Percentiles rank a stretch among this genome's conserved stretches.
phyloP scores from a whole-genome alignment of 2,797 vertebrate species.

The Neoniphon sammara region DNA sequence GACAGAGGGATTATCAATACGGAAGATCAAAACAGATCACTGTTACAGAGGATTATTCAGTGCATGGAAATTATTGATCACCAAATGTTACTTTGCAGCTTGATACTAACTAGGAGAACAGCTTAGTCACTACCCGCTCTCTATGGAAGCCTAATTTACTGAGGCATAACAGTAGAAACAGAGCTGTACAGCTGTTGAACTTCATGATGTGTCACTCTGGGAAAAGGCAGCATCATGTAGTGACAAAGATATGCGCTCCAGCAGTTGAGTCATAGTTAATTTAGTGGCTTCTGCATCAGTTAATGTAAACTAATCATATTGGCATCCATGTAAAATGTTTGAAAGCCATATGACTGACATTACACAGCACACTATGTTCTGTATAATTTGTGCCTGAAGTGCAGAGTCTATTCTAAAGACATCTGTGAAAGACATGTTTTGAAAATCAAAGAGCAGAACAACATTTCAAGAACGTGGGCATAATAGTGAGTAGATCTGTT shows the following conservation, averaged over 20 bases:
- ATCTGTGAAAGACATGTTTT: background rate
- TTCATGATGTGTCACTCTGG: slow-evolving; percentile 9
- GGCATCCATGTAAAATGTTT: background rate
- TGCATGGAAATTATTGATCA: slow-evolving; percentile 29
- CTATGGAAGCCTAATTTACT: background rate
- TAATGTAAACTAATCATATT: background rate
- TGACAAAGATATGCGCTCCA: background rate
- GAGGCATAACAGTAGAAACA: background rate
- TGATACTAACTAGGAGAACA: slow-evolving; percentile 19
- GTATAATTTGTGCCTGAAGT: background rate
- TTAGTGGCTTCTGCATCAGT: background rate
- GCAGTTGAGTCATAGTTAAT: background rate
- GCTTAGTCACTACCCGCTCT: slow-evolving; percentile 5
- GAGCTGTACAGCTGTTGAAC: slow-evolving; percentile 7
- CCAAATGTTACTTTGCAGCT: background rate
- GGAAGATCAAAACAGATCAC: too few species aligned
- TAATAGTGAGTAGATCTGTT: slow-evolving; percentile 48
- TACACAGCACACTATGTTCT: too few species aligned
- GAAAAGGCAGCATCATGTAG: background rate
- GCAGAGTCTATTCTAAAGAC: too few species aligned
- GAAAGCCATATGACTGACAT: background rate
- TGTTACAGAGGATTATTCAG: background rate
- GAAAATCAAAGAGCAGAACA: background rate
- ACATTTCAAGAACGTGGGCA: background rate
- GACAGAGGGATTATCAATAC: background rate